These are phyloP conservation scores for Xenopus laevis DNA, from an alignment of 2,113 vertebrate genomes.

Conservation along the genomic window DNA sequence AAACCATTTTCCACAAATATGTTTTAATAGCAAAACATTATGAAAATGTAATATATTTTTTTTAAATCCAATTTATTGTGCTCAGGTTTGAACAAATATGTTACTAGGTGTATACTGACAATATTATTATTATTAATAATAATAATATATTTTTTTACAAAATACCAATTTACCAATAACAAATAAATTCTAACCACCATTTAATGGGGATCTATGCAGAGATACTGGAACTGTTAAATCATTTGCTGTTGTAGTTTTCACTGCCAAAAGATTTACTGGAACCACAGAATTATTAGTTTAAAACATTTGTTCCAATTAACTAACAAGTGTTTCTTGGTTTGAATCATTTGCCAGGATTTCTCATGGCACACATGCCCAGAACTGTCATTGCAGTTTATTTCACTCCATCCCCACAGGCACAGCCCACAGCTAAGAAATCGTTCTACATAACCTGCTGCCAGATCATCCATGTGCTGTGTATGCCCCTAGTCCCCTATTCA, in stretches of 20 bases:
- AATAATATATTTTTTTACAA: no score
- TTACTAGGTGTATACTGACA: no score
- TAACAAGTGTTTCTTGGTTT: slow-evolving; percentile 10
- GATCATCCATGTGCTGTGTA: slow-evolving; percentile 11
- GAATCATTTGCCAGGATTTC: slow-evolving; percentile 31
- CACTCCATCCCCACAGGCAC: slow-evolving; percentile 20
- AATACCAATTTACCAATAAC: no score
- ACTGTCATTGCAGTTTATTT: slow-evolving; percentile 20
- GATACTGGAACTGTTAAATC: background rate
- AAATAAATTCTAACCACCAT: no score
- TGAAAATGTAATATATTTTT: no score
- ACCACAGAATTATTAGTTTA: slow-evolving; percentile 29
- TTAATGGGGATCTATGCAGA: background rate
- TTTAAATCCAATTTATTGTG: no score
- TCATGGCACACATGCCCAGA: slow-evolving; percentile 40
- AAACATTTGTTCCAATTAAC: slow-evolving; percentile 43
- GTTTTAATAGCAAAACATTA: no score
- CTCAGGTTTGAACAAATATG: no score
- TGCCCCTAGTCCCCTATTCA: slow-evolving; percentile 18
- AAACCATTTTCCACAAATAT: no score
- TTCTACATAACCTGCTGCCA: slow-evolving; percentile 22
- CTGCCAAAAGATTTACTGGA: slow-evolving; percentile 24
- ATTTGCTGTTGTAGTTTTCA: background rate
- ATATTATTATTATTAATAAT: background rate
- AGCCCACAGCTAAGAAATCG: slow-evolving; percentile 16